Evolutionary conservation across 2,888 invertebrate genomes (phyloP).

Genomic region (Microchrysa polita): DNA sequence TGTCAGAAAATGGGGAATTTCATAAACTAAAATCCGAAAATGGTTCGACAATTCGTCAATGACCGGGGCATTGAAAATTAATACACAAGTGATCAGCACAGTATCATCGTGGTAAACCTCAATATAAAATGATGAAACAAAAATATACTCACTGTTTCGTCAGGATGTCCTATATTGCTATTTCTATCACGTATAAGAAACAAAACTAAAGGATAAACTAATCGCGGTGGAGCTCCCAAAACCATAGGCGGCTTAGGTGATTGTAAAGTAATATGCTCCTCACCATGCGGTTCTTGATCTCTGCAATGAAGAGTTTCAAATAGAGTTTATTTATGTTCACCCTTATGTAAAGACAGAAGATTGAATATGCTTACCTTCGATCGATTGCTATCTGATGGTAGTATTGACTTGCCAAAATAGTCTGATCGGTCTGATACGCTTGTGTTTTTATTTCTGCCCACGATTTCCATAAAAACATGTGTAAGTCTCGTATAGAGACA

Average conservation of each 20-base stretch:
- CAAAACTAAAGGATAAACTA: slow-evolving; percentile 81
- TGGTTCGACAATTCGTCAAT: too few relatives aligned
- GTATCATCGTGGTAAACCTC: too few relatives aligned
- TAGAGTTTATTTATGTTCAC: background rate
- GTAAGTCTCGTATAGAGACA: slow-evolving; percentile 79
- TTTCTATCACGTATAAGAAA: slow-evolving; percentile 76
- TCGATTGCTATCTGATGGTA: slow-evolving; percentile 54
- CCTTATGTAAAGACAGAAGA: background rate
- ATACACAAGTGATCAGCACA: too few relatives aligned
- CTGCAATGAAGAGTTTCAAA: slow-evolving; percentile 61
- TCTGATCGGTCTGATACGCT: slow-evolving; percentile 44
- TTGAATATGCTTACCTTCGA: slow-evolving; percentile 51
- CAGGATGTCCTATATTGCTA: slow-evolving; percentile 72
- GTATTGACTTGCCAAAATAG: slow-evolving; percentile 51
- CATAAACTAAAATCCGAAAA: too few relatives aligned
- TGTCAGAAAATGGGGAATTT: too few relatives aligned
- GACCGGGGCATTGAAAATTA: too few relatives aligned
- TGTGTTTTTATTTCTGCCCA: slow-evolving; percentile 74
- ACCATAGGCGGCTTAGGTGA: slow-evolving; percentile 71
- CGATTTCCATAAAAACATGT: slow-evolving; percentile 79
- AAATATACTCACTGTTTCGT: slow-evolving; percentile 73
- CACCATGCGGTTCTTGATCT: slow-evolving; percentile 72
- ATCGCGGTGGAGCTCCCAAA: slow-evolving; percentile 77
- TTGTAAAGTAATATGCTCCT: slow-evolving; percentile 71
- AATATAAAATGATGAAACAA: too few relatives aligned